phyloP scores from a whole-genome alignment of 2,888 invertebrate species.

The Lycia hirtaria region DNA sequence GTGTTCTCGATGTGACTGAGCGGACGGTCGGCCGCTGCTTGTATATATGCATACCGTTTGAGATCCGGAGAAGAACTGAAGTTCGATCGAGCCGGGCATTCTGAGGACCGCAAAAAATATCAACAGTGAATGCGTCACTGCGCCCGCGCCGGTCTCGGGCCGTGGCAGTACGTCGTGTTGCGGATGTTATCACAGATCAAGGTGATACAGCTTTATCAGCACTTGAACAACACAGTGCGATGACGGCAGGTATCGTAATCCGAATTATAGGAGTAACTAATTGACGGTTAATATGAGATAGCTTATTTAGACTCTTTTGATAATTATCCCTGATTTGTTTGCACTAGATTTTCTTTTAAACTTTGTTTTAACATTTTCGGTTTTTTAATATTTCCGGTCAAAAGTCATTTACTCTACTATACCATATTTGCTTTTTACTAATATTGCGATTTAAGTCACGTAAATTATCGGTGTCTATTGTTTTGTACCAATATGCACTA shows the following conservation, averaged over 20 bases:
- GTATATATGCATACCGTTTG: slow-evolving; percentile 69
- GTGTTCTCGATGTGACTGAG: slow-evolving; percentile 54
- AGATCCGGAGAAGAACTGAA: slow-evolving; percentile 60
- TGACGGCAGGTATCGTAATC: slow-evolving; percentile 35
- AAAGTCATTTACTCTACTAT: too few species aligned
- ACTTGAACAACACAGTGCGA: slow-evolving; percentile 34
- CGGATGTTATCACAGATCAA: slow-evolving; percentile 56
- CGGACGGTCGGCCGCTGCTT: slow-evolving; percentile 52
- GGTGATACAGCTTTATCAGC: slow-evolving; percentile 52
- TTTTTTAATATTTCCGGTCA: too few species aligned
- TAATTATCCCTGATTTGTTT: too few species aligned
- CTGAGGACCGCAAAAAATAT: slow-evolving; percentile 63
- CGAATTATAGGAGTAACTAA: slow-evolving; percentile 4
- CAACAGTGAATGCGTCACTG: slow-evolving; percentile 55
- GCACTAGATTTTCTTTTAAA: neutral
- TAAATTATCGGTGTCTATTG: too few species aligned
- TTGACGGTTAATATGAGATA: neutral
- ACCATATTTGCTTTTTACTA: too few species aligned
- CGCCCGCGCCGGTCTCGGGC: slow-evolving; percentile 48
- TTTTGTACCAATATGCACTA: too few species aligned
- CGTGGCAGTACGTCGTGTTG: slow-evolving; percentile 41
- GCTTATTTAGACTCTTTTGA: too few species aligned
- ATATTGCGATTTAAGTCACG: too few species aligned
- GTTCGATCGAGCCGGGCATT: slow-evolving; percentile 53
- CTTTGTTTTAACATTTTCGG: too few species aligned